These are phyloP conservation scores for Poeciliopsis prolifica DNA, from an alignment of 2,113 vertebrate species.

Conservation along the genomic window DNA sequence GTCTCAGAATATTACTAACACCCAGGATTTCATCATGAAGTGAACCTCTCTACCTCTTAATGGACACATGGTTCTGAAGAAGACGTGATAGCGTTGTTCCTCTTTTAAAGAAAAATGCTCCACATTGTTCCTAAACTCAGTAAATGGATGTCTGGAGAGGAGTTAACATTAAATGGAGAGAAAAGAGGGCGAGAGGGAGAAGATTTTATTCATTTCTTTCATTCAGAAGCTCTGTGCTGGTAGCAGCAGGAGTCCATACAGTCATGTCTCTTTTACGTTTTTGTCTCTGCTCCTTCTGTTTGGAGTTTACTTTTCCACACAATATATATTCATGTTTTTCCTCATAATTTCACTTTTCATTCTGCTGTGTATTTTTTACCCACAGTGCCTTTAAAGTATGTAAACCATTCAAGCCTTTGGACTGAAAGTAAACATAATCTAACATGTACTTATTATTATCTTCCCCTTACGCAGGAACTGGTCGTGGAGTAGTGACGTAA, in stretches of 20 bases:
- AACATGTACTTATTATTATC: too few relatives aligned
- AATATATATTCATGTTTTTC: conserved; percentile 16
- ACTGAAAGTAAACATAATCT: too few relatives aligned
- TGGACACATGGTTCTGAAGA: conserved; percentile 27
- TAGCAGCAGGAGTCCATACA: conserved; percentile 49
- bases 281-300: conserved; percentile 17
- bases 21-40: conserved; percentile 5
- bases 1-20: conserved; percentile 5
- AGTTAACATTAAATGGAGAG: conserved; percentile 38
- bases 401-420: background rate
- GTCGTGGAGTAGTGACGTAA: too few relatives aligned
- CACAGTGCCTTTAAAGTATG: background rate
- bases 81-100: conserved; percentile 28
- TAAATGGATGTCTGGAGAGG: conserved; percentile 47
- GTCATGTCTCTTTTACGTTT: conserved; percentile 38
- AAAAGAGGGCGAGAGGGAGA: background rate
- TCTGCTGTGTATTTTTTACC: conserved; percentile 8
- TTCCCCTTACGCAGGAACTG: too few relatives aligned
- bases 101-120: conserved; percentile 63
- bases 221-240: conserved; percentile 37
- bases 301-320: conserved; percentile 28
- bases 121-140: conserved; percentile 59
- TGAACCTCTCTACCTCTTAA: conserved; percentile 6
- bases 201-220: conserved; percentile 45
- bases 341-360: conserved; percentile 10